phyloP scores from a whole-genome alignment of 2,888 invertebrate genomes.

The Chalcosyrphus nemorum region DNA sequence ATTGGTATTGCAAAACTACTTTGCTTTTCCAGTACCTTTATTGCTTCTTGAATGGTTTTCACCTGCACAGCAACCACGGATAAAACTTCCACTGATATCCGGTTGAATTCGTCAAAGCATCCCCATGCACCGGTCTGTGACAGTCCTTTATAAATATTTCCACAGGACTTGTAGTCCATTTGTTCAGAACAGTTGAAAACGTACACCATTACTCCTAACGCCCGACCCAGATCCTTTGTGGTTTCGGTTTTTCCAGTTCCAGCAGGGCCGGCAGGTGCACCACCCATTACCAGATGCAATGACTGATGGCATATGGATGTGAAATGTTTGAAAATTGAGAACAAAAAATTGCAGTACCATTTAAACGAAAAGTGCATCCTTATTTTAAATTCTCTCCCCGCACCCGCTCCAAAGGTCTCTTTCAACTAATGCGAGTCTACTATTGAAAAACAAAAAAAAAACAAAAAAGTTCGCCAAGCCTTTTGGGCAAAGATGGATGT shows the following conservation, averaged over 20 bases:
- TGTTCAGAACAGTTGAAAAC: constrained; percentile 99
- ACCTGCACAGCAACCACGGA: constrained; percentile 98
- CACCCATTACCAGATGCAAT: constrained; percentile 96
- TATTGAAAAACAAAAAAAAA: no score
- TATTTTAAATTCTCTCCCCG: constrained; percentile 5
- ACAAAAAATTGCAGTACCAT: constrained; percentile 42
- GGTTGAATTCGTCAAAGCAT: constrained; percentile 98
- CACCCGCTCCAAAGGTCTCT: not conserved
- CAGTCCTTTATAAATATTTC: constrained; percentile 96
- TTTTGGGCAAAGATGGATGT: constrained; percentile 38
- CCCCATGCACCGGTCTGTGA: constrained; percentile 98
- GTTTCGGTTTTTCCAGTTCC: constrained; percentile 99
- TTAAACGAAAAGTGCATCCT: constrained; percentile 11
- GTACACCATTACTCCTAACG: constrained; percentile 98
- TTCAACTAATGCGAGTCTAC: not conserved
- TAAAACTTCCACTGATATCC: constrained; percentile 97
- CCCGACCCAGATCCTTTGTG: constrained; percentile 97
- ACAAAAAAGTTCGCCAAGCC: constrained; percentile 15
- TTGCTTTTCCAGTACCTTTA: constrained; percentile 83
- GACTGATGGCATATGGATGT: constrained; percentile 82
- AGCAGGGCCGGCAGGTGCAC: constrained; percentile 97
- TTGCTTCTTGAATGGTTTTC: constrained; percentile 93
- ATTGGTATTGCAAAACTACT: constrained; percentile 76
- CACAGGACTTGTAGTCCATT: constrained; percentile 98
- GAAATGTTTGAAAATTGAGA: constrained; percentile 30